A percentile compares a stretch with the other conserved stretches of the same genome.
These are phyloP conservation scores for Pteropus rufus DNA, from an alignment of 2,797 vertebrate genomes.

Conservation along the genomic window DNA sequence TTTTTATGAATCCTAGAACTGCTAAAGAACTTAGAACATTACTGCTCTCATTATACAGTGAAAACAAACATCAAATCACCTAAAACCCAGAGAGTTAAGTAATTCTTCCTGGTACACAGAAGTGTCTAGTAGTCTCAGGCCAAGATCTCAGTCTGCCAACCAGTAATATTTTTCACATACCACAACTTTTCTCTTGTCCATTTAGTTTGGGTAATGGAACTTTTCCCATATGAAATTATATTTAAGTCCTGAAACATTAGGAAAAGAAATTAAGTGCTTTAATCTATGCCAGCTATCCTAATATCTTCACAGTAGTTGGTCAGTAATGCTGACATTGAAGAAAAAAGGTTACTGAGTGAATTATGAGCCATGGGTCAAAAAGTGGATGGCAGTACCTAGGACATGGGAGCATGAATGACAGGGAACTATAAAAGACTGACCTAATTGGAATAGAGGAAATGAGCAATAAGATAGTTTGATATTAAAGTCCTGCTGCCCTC, in stretches of 20 bases:
- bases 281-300: neutral
- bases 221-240: neutral
- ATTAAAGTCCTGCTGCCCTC: neutral
- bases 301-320: neutral
- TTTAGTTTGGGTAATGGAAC: neutral
- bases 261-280: constrained; percentile 19
- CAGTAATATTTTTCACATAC: neutral
- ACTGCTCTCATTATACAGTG: neutral
- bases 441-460: neutral
- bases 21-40: neutral
- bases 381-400: neutral
- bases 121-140: neutral
- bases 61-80: neutral
- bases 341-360: neutral
- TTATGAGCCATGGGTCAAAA: neutral
- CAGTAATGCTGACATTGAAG: neutral
- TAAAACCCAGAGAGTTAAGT: neutral
- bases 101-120: neutral
- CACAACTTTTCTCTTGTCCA: neutral
- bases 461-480: neutral
- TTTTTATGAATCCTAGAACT: neutral
- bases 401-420: neutral
- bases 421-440: neutral
- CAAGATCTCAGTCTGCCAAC: neutral
- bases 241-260: constrained; percentile 2